A percentile compares a stretch with the other conserved stretches of the same genome.
These are phyloP conservation scores for Parnassius mnemosyne DNA, from an alignment of 2,888 invertebrate genomes.

Conservation along the genomic window DNA sequence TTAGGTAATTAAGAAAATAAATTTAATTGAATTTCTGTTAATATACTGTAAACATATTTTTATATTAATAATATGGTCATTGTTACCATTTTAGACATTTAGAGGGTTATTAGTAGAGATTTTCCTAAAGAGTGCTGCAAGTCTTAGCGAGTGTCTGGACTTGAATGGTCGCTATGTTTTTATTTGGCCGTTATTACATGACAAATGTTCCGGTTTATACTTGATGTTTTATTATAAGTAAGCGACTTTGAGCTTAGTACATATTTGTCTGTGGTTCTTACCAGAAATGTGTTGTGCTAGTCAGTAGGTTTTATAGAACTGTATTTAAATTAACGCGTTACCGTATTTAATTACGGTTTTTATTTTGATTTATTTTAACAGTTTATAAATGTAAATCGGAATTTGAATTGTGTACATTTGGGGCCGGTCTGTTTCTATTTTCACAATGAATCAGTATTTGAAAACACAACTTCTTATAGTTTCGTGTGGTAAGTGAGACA, in stretches of 20 bases:
- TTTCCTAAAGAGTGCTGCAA: not conserved
- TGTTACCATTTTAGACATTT: not conserved
- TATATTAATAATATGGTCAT: not conserved
- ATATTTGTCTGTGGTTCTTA: slow-evolving; percentile 12
- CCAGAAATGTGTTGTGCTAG: slow-evolving; percentile 9
- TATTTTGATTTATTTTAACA: not conserved
- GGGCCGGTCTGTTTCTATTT: not conserved
- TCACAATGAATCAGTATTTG: slow-evolving; percentile 24
- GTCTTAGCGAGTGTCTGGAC: not conserved
- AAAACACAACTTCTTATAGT: slow-evolving; percentile 36
- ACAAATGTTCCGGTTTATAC: slow-evolving; percentile 8
- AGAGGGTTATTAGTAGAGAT: not conserved
- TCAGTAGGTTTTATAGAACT: not conserved
- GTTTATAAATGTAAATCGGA: slow-evolving; percentile 6
- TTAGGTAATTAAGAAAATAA: too few relatives aligned
- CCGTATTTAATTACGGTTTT: not conserved
- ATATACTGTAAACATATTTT: not conserved
- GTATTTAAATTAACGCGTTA: not conserved
- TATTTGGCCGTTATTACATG: slow-evolving; percentile 8
- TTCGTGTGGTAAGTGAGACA: slow-evolving; percentile 30
- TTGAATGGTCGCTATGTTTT: not conserved
- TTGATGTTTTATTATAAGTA: slow-evolving; percentile 13
- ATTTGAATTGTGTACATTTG: not conserved
- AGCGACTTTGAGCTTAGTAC: slow-evolving; percentile 13
- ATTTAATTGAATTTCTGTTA: not conserved